Conservation (phyloP, 2,113 vertebrate species). For the Astur gentilis region DNA sequence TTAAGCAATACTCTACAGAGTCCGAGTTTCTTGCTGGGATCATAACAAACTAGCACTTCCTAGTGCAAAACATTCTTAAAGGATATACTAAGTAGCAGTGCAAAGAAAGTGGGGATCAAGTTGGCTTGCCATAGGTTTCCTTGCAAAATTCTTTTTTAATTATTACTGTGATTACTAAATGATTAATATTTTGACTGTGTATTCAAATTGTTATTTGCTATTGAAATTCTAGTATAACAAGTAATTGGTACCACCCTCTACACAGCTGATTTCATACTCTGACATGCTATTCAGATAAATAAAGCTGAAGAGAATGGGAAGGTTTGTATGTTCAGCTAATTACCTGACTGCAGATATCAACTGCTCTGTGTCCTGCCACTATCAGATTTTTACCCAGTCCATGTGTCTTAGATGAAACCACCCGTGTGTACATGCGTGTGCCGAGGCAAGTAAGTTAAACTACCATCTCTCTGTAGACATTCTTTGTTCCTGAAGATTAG, state of each 20-base stretch:
- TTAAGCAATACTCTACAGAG: background rate
- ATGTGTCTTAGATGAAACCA: background rate
- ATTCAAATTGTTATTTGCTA: background rate
- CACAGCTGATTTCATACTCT: background rate
- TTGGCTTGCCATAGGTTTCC: background rate
- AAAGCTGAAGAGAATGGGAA: background rate
- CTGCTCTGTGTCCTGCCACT: background rate
- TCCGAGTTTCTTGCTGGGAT: background rate
- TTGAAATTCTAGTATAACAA: background rate
- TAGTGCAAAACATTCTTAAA: background rate
- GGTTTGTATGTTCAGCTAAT: background rate
- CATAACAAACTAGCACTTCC: background rate
- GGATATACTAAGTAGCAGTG: background rate
- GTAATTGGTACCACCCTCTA: background rate
- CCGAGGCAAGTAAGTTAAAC: background rate
- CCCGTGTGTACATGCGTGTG: background rate
- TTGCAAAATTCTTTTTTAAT: background rate
- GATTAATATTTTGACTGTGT: background rate
- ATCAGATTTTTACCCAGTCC: background rate
- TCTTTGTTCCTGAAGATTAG: slow-evolving; percentile 39
- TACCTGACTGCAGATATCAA: background rate
- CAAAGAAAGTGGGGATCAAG: background rate
- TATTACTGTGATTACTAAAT: background rate
- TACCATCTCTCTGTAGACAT: background rate
- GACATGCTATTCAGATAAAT: background rate